phyloP scores from a whole-genome alignment of 2,113 vertebrate species.

The Lasiurus borealis region DNA sequence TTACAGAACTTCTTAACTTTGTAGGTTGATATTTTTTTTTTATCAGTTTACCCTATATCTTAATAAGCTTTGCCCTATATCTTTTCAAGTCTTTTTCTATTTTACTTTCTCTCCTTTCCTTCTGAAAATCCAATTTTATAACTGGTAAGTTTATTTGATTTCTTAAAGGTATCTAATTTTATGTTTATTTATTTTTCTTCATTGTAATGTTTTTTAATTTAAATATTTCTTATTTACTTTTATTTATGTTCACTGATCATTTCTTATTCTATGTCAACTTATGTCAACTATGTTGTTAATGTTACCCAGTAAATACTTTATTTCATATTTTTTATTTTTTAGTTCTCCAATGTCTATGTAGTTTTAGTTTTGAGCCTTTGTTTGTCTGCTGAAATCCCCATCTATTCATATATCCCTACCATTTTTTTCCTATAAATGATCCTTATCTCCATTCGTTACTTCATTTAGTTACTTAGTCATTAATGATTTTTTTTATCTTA shows the following conservation, averaged over 20 bases:
- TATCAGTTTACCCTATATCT: neutral
- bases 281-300: neutral
- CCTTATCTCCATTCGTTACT: neutral
- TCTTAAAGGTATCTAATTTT: neutral
- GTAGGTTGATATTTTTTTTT: neutral
- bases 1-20: neutral
- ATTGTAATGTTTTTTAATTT: neutral
- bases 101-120: neutral
- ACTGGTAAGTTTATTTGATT: neutral
- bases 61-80: neutral
- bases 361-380: neutral
- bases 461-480: slow-evolving; percentile 19
- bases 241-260: neutral
- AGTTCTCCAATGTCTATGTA: neutral
- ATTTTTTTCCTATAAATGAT: slow-evolving; percentile 11
- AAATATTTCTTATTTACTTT: neutral
- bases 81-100: neutral
- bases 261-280: neutral
- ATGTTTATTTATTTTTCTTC: neutral
- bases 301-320: neutral
- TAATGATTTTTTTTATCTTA: slow-evolving; percentile 22
- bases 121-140: neutral
- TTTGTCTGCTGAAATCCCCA: neutral
- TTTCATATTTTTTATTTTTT: neutral
- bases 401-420: neutral